Base-by-base conservation (phyloP, 2,113 vertebrate genomes). In the Cricetomys ansorgei region DNA sequence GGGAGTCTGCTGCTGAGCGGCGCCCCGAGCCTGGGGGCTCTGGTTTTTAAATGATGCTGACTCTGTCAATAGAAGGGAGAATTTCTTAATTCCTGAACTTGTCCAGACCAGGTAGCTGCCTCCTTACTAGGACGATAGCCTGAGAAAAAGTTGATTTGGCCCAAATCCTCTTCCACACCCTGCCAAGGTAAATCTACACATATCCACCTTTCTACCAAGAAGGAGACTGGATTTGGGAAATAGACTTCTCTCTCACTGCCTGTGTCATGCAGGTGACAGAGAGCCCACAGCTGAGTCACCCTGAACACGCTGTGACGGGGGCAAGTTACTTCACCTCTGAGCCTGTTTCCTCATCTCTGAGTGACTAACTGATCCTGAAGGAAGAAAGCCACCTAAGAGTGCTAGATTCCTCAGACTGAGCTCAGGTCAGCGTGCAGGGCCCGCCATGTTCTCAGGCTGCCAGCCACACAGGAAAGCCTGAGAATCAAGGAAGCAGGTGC, bases 41-140 rank as follows among this genome's bases (percentile, higher is more conserved):
- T 76, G 29, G 55, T 12, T 77, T 50, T 77, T 21, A 76, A 48
- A 48, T 19, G 40, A 84, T 65, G n/a, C n/a, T 72, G 65, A 85
- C 79, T 93, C 72, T 40, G 29, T 45, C 45, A 70, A 55, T 86
- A 27, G 65, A 43, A 79, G 37, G 81, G 89, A 94, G 67, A 45
- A 62, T n/a, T 92, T 96, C 69, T 92, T 84, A 89, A 59, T 59
- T 76, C 93, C 59, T 57, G 25, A 94, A 59, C 62, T 73, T 97
- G 81, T 94, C 84, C 92, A 77, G 40, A 59, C 27, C 53, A 21
- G 15, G 85, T 64, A 6, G 3, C 91, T 59, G 10, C 84, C 79
- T 29, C 25, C 48, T 94, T 90, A 70, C 72, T 23, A 85, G 31
- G 65, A 59, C 83, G 43, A 25, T 62, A 11, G 70, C 37, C 84